These are phyloP conservation scores for Todus mexicanus DNA, from an alignment of 2,797 vertebrate genomes.

Conservation along the genomic window DNA sequence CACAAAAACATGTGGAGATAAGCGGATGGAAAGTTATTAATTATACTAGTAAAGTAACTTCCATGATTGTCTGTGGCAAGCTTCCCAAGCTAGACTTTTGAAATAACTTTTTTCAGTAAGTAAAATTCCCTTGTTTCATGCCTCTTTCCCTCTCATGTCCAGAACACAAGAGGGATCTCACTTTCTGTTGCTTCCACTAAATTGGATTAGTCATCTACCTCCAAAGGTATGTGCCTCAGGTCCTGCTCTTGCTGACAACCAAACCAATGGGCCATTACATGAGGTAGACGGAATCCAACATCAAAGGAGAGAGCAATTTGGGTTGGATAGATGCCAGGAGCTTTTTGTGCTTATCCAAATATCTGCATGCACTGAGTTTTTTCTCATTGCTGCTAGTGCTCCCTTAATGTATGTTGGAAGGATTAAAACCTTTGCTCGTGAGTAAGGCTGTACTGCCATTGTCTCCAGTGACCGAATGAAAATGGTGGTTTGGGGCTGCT, in stretches of 20 bases:
- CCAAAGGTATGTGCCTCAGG: slow-evolving; percentile 42
- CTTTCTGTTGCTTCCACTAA: slow-evolving; percentile 6
- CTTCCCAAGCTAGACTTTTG: not conserved
- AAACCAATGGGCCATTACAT: slow-evolving; percentile 46
- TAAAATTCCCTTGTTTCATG: not conserved
- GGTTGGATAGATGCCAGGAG: slow-evolving; percentile 42
- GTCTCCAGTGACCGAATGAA: not conserved
- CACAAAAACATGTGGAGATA: slow-evolving; percentile 21
- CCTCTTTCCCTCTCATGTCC: not conserved
- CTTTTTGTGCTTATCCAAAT: slow-evolving; percentile 42
- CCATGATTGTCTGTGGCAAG: not conserved
- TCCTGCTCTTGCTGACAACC: slow-evolving; percentile 46
- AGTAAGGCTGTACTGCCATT: not conserved
- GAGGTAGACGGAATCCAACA: slow-evolving; percentile 52
- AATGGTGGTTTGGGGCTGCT: not conserved
- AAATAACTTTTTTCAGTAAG: not conserved
- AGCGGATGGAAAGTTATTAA: slow-evolving; percentile 23
- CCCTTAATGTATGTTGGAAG: not conserved
- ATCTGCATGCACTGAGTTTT: not conserved
- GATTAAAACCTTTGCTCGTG: not conserved
- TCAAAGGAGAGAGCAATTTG: slow-evolving; percentile 44
- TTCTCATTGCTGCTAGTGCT: not conserved
- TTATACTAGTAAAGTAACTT: not conserved
- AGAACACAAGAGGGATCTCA: not conserved
- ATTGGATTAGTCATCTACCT: slow-evolving; percentile 45